Percentiles rank a stretch among this genome's conserved stretches.
These are phyloP conservation scores for Trypoxylus dichotomus DNA, from an alignment of 1,140 invertebrate genomes.

Conservation along the genomic window DNA sequence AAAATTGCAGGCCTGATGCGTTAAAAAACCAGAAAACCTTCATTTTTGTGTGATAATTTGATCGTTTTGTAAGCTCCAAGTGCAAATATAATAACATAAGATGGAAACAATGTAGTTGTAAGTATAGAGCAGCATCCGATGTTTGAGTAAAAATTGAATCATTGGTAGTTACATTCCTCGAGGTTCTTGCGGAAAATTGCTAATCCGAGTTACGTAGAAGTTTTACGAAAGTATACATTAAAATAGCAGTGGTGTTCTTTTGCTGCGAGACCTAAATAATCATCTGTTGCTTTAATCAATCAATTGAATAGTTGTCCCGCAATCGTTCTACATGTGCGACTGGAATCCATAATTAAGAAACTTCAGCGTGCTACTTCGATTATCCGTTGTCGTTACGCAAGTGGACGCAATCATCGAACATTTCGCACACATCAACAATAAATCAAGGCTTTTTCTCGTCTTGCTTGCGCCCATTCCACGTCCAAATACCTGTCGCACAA, in stretches of 20 bases:
- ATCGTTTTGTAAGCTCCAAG: too few relatives aligned
- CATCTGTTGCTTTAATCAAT: conserved; percentile 2
- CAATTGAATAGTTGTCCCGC: not conserved
- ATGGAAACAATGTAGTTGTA: too few relatives aligned
- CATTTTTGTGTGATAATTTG: too few relatives aligned
- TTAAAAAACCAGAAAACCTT: too few relatives aligned
- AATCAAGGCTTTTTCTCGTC: conserved; percentile 19
- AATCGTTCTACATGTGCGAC: conserved; percentile 3
- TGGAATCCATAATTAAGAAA: conserved; percentile 25
- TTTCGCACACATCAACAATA: conserved; percentile 25
- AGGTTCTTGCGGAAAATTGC: too few relatives aligned
- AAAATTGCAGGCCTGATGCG: too few relatives aligned
- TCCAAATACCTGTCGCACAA: conserved; percentile 18
- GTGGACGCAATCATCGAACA: conserved; percentile 22
- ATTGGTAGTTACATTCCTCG: too few relatives aligned
- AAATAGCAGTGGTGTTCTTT: not conserved
- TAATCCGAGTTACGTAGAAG: too few relatives aligned
- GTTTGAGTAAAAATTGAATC: too few relatives aligned
- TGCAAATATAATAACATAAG: too few relatives aligned
- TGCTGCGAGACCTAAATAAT: conserved; percentile 9
- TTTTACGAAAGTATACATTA: too few relatives aligned
- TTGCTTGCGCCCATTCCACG: conserved; percentile 13
- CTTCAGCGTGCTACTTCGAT: conserved; percentile 7
- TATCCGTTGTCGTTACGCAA: conserved; percentile 22
- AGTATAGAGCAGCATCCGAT: too few relatives aligned